Percentiles rank a stretch among this genome's conserved stretches.
These are phyloP conservation scores for Aporophyla lueneburgensis DNA, from an alignment of 2,888 invertebrate species.

Conservation along the genomic window DNA sequence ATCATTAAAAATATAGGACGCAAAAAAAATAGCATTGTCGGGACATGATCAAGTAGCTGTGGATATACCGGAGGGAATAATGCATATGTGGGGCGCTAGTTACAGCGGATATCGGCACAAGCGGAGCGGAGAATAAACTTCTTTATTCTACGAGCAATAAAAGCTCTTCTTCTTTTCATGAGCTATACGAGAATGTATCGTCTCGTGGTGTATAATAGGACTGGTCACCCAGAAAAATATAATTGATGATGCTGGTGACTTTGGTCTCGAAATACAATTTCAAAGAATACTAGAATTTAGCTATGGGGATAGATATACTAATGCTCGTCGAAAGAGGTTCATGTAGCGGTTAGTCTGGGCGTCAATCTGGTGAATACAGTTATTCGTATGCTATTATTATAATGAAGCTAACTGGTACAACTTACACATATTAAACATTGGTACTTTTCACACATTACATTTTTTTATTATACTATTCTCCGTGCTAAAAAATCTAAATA, in stretches of 20 bases:
- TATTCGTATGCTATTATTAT: too few relatives aligned
- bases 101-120: slow-evolving; percentile 28
- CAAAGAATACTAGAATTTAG: not conserved
- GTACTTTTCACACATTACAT: not conserved
- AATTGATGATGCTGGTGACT: not conserved
- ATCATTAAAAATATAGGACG: slow-evolving; percentile 69
- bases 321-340: not conserved
- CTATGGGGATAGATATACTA: not conserved
- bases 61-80: slow-evolving; percentile 31
- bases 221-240: not conserved
- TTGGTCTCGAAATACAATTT: not conserved
- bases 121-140: not conserved
- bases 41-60: slow-evolving; percentile 55
- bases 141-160: not conserved
- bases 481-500: not conserved
- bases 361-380: not conserved
- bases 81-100: slow-evolving; percentile 27
- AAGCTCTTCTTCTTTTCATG: not conserved
- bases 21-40: slow-evolving; percentile 51
- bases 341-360: not conserved
- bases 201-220: not conserved
- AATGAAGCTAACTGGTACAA: not conserved
- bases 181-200: not conserved
- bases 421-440: too few relatives aligned
- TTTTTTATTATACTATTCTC: not conserved